Base-by-base conservation (phyloP, 2,797 vertebrate species). In the Molossus alvarezi region DNA sequence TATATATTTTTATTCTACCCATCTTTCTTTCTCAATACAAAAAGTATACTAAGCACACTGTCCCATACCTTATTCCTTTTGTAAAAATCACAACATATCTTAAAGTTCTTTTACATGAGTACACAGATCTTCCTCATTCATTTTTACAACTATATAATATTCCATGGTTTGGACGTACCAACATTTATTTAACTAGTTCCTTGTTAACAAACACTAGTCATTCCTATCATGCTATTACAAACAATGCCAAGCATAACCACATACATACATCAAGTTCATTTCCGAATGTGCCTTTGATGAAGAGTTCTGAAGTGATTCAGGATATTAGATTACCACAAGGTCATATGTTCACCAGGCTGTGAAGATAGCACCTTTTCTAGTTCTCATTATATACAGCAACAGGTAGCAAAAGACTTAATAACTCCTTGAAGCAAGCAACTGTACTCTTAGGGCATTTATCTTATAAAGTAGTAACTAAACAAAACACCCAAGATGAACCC, bases 401-500 rank as follows among this genome's bases (percentile, higher is more conserved):
- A 93, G 20, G 4, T 29, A 90, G 62, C 64, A 92, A 62, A 84
- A 83, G 48, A 96, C 15, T 69, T 51, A 77, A 80, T 11, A n/a
- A 88, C 79, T 83, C 27, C 33, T 21, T 67, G 65, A 48, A 67
- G 27, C 87, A 96, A 67, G 77, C 29, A 81, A 62, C 17, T 76
- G 17, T 81, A 91, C 25, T 57, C 60, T 57, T 71, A 89, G 41
- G 69, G 33, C 21, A 89, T 93, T 91, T 88, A 71, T 27, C 33
- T 83, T 12, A 73, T 21, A 85, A 87, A 90, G 94, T 72, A 93
- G 10, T 75, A 64, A 87, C 62, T 84, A 64, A 90, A 93, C 7
- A 83, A 77, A 96, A 86, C 57, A 91, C 25, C 33, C 41, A 88
- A 51, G 33, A 81, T 45, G 8, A 84, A 88, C 17, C 1, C 14